These are phyloP conservation scores for Passer domesticus DNA, from an alignment of 2,113 vertebrate genomes.

Conservation along the genomic window DNA sequence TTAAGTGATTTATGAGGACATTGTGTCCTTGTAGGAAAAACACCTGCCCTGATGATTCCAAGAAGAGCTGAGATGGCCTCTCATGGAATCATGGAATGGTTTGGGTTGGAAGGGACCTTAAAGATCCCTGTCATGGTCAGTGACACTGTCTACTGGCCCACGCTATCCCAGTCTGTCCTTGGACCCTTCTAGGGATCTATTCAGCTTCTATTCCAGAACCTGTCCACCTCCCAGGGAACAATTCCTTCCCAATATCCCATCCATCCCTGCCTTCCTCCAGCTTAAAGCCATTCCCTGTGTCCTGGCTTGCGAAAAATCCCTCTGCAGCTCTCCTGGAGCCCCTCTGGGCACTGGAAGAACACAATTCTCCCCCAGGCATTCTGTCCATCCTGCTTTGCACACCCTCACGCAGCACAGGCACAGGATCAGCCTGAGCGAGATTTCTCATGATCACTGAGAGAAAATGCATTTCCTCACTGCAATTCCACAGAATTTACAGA, in stretches of 20 bases:
- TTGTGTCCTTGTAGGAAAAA: neutral
- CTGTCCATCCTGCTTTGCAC: neutral
- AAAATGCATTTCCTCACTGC: conserved; percentile 14
- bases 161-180: neutral
- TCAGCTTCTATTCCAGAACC: neutral
- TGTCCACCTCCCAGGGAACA: neutral
- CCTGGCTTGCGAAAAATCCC: neutral
- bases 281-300: neutral
- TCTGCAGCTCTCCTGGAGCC: neutral
- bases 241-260: neutral
- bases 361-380: neutral
- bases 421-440: neutral
- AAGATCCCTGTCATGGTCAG: neutral
- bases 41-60: neutral
- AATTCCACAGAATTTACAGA: neutral
- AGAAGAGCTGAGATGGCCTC: neutral
- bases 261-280: rapidly evolving
- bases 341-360: neutral
- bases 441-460: neutral
- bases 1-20: neutral
- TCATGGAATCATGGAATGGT: neutral
- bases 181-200: neutral
- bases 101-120: neutral
- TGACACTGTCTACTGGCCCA: neutral
- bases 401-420: neutral